phyloP scores from a whole-genome alignment of 2,113 vertebrate species.

The Oncorhynchus tshawytscha region DNA sequence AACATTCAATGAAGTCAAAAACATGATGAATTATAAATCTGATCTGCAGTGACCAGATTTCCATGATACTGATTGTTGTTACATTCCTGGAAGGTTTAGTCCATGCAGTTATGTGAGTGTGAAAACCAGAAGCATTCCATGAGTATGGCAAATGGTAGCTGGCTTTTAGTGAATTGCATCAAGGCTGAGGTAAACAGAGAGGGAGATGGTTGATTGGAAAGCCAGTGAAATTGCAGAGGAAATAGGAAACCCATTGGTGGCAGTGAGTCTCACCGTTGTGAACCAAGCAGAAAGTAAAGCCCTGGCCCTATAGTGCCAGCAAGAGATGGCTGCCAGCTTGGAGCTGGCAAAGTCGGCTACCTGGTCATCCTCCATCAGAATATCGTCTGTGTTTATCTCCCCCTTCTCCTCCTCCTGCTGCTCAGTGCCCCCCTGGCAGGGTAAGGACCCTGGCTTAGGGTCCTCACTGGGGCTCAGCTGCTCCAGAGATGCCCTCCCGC shows the following conservation, averaged over 20 bases:
- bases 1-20: no score
- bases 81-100: slow-evolving; percentile 10
- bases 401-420: slow-evolving; percentile 49
- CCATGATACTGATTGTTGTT: background rate
- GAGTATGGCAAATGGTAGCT: slow-evolving; percentile 36
- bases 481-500: slow-evolving; percentile 65
- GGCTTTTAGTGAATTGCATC: slow-evolving; percentile 46
- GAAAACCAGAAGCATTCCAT: slow-evolving; percentile 23
- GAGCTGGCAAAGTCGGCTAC: slow-evolving; percentile 91
- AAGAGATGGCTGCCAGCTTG: slow-evolving; percentile 88
- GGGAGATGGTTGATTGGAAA: slow-evolving; percentile 39
- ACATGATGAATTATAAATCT: no score
- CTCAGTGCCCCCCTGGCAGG: slow-evolving; percentile 36
- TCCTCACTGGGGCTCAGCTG: slow-evolving; percentile 52
- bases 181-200: slow-evolving; percentile 16
- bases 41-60: background rate
- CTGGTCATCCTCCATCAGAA: slow-evolving; percentile 86
- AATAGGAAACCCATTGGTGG: slow-evolving; percentile 62
- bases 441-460: slow-evolving; percentile 51
- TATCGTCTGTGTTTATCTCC: slow-evolving; percentile 80
- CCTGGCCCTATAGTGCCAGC: slow-evolving; percentile 90
- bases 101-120: slow-evolving; percentile 39
- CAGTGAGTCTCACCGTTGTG: slow-evolving; percentile 88
- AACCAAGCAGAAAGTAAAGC: slow-evolving; percentile 90
- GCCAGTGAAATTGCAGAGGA: slow-evolving; percentile 38